A percentile compares a stretch with the other conserved stretches of the same genome.
These are phyloP conservation scores for Andrena dorsata DNA, from an alignment of 2,888 invertebrate species.

Conservation along the genomic window DNA sequence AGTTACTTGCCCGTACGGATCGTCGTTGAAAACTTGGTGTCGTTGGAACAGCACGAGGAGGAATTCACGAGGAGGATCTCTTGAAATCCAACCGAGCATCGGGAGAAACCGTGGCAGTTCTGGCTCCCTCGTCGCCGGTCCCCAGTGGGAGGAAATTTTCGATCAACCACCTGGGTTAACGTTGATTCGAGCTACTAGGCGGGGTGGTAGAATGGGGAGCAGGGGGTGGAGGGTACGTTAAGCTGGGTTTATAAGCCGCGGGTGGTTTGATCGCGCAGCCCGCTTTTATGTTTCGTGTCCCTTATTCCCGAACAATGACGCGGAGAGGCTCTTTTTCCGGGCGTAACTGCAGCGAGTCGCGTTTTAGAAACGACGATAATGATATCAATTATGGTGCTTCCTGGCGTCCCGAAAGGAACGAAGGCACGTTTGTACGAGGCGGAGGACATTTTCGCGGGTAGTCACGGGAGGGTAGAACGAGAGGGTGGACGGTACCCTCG, in stretches of 20 bases:
- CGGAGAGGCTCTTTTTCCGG: conserved; percentile 19
- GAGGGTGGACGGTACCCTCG: not conserved
- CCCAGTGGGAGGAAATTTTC: conserved; percentile 27
- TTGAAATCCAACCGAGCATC: too few species aligned
- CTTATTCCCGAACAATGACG: conserved; percentile 59
- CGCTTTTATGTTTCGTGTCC: conserved; percentile 71
- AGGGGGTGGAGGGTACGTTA: conserved; percentile 62
- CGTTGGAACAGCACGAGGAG: not conserved
- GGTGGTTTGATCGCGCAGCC: conserved; percentile 68
- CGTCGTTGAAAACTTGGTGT: not conserved
- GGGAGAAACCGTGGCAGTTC: not conserved
- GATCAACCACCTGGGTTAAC: conserved; percentile 49
- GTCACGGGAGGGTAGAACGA: not conserved
- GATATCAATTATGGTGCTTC: conserved; percentile 44
- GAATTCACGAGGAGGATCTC: not conserved
- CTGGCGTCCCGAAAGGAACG: conserved; percentile 13
- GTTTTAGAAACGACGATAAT: conserved; percentile 53
- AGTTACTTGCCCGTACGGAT: not conserved
- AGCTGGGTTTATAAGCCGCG: conserved; percentile 75
- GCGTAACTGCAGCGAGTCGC: conserved; percentile 31
- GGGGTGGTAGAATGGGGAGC: conserved; percentile 12
- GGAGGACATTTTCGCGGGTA: conserved; percentile 6
- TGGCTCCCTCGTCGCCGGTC: not conserved
- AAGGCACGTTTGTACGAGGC: conserved; percentile 18
- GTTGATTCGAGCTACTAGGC: conserved; percentile 34